Evolutionary conservation across 2,113 vertebrate species (phyloP).

Genomic region (Pithys albifrons): DNA sequence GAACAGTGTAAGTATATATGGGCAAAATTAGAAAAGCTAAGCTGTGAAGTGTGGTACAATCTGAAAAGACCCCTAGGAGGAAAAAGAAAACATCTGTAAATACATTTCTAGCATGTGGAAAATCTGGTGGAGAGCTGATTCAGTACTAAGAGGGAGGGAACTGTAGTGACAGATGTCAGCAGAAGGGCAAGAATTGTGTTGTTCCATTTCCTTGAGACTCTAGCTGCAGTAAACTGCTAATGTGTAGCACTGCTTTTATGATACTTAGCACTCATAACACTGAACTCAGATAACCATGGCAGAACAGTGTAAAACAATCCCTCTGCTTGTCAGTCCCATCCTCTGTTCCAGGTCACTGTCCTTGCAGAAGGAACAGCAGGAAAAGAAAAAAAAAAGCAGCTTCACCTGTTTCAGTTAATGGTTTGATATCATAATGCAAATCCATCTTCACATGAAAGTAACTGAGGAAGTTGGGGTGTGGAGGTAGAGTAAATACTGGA

Average conservation of each 20-base stretch:
- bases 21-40: constrained; percentile 23
- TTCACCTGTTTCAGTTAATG: background rate
- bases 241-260: background rate
- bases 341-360: background rate
- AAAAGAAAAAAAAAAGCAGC: background rate
- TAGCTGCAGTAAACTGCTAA: background rate
- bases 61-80: background rate
- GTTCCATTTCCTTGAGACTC: background rate
- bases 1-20: background rate
- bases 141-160: background rate
- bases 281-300: background rate
- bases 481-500: background rate
- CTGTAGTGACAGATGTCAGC: background rate
- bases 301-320: background rate
- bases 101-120: background rate
- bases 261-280: background rate
- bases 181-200: background rate
- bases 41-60: background rate
- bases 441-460: background rate
- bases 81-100: constrained; percentile 33
- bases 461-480: background rate
- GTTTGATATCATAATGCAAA: background rate
- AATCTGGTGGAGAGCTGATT: background rate
- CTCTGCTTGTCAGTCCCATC: background rate
- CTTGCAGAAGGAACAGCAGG: background rate